Base-by-base conservation (phyloP, 2,797 vertebrate genomes). In the Cyclopterus lumpus region DNA sequence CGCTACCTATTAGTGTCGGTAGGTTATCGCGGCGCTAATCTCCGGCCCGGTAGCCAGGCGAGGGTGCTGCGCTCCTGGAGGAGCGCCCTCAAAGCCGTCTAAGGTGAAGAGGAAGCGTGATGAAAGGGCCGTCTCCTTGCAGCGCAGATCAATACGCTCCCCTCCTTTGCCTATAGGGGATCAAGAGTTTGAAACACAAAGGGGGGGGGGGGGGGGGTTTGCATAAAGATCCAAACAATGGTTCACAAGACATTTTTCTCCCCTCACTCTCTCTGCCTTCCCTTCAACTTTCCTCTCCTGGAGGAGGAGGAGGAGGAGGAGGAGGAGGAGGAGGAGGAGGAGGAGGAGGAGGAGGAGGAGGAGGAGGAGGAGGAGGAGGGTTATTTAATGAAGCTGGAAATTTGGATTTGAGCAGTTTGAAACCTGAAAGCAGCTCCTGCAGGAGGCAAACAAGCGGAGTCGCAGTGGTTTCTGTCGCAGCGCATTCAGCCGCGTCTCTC, bases 21-120 rank as follows among this genome's bases (percentile, higher is more conserved):
- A 86, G 92, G 94, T 93, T 94, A 94, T 84, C 87, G 64, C 77
- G 36, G 16, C 62, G 71, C 91, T 95, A 94, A 95, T 96, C 94
- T 95, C 94, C 91, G 95, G 95, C 93, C n/a, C 84, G 88, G 91
- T 90, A 95, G 95, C 95, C 95, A 95, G 94, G 91, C 90, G 94
- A 96, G 95, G 95, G 79, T 85, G 89, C 86, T 66, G 83, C 92
- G 82, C 71, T 93, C 94, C 95, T 95, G 90, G 72, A 55, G 90
- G 92, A 91, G 91, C 86, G 78, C 26, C 86, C 89, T 94, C 89
- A 85, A 91, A 95, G 91, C 71, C 81, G 82, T 82, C 85, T 87
- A 84, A 91, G 92, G 93, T 91, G 91, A 93, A 93, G 86, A 93
- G 90, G 86, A 89, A 85, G 81, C 66, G 75, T 86, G 93, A 95